Base-by-base conservation (phyloP, 2,888 invertebrate species). In the Cancer borealis region DNA sequence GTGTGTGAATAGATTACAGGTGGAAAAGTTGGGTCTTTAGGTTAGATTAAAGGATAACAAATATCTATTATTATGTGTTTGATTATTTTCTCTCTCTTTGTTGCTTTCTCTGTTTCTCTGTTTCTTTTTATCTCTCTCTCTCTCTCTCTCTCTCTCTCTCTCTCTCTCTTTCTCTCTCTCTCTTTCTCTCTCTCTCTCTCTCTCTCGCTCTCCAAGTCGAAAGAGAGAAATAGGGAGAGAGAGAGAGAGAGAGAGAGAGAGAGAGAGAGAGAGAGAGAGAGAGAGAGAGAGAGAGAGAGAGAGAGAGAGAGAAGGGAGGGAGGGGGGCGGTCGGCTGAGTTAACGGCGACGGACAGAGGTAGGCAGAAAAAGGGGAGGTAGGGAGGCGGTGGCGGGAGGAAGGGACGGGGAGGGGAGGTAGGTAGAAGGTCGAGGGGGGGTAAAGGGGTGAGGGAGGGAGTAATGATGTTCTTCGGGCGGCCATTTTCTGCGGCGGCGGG, bases 401-500 rank as follows among this genome's bases (percentile, higher is more conserved):
- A 8, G 79, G 21, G 30, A 21, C 6, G 79, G 79, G 30, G 79
- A 8, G 2, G 30, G 79, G 6, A 79, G 79, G 21, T 17, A 21
- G 21, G n/a, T 14, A 66, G 66, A 10, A 30, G 79, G 30, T 8
- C 30, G 79, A 26, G 26, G 79, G 6, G 30, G 79, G 12, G 26
- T 6, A 79, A 21, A 30, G 12, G 79, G 21, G 3, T 12, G n/a
- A 21, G 66, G 66, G 30, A 10, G 30, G 79, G 30, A 79, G 79
- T 79, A 79, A 79, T 79, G 79, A 79, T 79, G 79, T 79, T 79
- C 79, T 79, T 79, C 79, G 6, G 12, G 26, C 79, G 79, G 79
- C 79, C 79, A 79, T 79, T 79, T 79, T 79, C 79, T 79, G 79
- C 30, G 79, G 30, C 30, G 79, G 79, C 79, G 30, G 79, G 79